These are phyloP conservation scores for Neolamprologus ventralis DNA, from an alignment of 2,113 vertebrate genomes.

Conservation along the genomic window DNA sequence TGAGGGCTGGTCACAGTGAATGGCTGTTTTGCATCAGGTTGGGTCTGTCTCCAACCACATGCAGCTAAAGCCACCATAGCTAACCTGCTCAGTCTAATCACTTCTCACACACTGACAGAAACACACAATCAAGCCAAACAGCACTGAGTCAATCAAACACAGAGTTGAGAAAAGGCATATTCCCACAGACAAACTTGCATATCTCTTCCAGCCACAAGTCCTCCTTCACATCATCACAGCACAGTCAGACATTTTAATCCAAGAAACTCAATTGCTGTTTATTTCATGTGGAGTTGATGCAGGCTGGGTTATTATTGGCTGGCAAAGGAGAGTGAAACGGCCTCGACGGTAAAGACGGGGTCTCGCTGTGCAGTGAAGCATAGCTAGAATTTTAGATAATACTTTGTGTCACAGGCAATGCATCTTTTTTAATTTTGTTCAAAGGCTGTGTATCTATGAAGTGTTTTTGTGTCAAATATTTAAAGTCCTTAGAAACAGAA, in stretches of 20 bases:
- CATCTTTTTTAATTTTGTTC: not conserved
- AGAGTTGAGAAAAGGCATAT: not conserved
- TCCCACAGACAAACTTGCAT: not conserved
- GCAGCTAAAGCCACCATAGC: constrained; percentile 55
- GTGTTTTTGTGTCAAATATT: not conserved
- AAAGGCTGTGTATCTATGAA: not conserved
- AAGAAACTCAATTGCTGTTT: not conserved
- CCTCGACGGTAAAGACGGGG: not conserved
- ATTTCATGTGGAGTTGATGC: not conserved
- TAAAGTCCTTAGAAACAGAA: not conserved
- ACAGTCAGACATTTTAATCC: not conserved
- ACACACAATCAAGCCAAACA: not conserved
- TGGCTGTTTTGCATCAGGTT: constrained; percentile 10
- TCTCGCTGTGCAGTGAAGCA: not conserved
- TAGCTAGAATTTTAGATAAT: not conserved
- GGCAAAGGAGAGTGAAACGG: not conserved
- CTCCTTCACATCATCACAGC: not conserved
- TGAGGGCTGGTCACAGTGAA: constrained; percentile 3
- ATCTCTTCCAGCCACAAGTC: not conserved
- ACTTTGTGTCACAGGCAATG: not conserved
- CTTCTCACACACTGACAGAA: not conserved
- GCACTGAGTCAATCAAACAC: not conserved
- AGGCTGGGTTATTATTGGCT: not conserved
- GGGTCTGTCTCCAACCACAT: constrained; percentile 52
- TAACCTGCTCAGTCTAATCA: constrained; percentile 48